Conservation (phyloP, 2,113 vertebrate species). For the Procavia capensis region DNA sequence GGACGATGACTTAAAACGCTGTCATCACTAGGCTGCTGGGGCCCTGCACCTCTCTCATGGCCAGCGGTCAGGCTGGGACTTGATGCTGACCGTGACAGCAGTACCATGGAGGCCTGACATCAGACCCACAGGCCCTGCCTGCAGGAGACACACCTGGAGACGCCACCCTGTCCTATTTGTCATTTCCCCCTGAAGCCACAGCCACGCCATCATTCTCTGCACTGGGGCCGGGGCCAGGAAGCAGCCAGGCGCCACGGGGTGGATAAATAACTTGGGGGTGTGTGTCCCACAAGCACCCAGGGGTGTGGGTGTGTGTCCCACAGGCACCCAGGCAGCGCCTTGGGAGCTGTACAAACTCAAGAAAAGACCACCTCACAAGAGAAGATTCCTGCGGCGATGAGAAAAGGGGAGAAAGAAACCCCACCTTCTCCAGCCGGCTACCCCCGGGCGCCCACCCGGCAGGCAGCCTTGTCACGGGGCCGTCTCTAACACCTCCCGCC, state of each 20-base stretch:
- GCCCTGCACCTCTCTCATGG: no score
- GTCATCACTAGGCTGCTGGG: no score
- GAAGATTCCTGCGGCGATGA: no score
- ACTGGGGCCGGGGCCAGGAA: neutral
- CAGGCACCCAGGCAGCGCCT: neutral
- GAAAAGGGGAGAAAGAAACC: no score
- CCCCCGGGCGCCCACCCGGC: no score
- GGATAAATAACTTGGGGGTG: fast-evolving
- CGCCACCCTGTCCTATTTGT: neutral
- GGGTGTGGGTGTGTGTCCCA: no score
- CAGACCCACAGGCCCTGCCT: neutral
- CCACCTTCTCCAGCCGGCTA: no score
- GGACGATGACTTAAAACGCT: neutral
- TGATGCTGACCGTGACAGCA: neutral
- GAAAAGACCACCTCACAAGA: neutral
- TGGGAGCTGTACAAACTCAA: fast-evolving
- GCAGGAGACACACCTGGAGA: neutral
- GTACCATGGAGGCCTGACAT: neutral
- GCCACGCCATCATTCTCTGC: no score
- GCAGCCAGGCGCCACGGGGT: fast-evolving
- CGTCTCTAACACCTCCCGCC: neutral
- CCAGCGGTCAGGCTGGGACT: neutral
- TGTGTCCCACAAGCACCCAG: fast-evolving
- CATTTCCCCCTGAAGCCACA: neutral
- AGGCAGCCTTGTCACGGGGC: no score